Conservation (phyloP, 2,888 invertebrate genomes). For the Venusia cambrica region DNA sequence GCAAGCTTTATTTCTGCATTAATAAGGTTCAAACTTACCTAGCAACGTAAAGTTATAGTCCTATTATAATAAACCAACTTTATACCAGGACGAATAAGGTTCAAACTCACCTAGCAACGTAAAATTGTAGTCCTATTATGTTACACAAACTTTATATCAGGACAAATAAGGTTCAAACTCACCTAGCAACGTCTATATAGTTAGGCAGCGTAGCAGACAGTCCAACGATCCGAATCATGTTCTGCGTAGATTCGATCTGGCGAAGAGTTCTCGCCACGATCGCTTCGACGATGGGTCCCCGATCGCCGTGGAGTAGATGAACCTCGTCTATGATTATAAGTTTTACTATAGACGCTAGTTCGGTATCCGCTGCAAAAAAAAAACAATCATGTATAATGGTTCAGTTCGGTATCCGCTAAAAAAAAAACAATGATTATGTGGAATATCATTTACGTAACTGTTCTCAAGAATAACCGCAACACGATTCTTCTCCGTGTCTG, state of each 20-base stretch:
- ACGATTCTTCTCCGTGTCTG: too few species aligned
- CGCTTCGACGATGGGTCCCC: slow-evolving; percentile 98
- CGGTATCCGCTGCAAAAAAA: slow-evolving; percentile 87
- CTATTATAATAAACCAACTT: too few species aligned
- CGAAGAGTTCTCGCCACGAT: slow-evolving; percentile 97
- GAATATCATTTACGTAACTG: too few species aligned
- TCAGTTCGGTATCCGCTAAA: too few species aligned
- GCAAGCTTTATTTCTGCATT: background rate
- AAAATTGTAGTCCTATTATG: too few species aligned
- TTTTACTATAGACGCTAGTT: slow-evolving; percentile 93
- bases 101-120: slow-evolving; percentile 85
- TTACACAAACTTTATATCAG: background rate
- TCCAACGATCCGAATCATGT: slow-evolving; percentile 98
- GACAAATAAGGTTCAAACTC: slow-evolving; percentile 1
- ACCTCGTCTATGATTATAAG: slow-evolving; percentile 98
- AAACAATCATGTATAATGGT: too few species aligned
- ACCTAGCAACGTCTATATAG: slow-evolving; percentile 94
- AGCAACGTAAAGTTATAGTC: slow-evolving; percentile 2
- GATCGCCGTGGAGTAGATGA: slow-evolving; percentile 96
- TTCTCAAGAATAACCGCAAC: too few species aligned
- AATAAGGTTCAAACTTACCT: slow-evolving; percentile 5
- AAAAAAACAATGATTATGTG: too few species aligned
- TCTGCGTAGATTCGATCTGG: slow-evolving; percentile 94
- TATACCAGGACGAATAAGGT: background rate
- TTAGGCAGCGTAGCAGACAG: slow-evolving; percentile 98